Evolutionary conservation across 2,888 invertebrate genomes (phyloP).

Genomic region (Ellobium chinense): DNA sequence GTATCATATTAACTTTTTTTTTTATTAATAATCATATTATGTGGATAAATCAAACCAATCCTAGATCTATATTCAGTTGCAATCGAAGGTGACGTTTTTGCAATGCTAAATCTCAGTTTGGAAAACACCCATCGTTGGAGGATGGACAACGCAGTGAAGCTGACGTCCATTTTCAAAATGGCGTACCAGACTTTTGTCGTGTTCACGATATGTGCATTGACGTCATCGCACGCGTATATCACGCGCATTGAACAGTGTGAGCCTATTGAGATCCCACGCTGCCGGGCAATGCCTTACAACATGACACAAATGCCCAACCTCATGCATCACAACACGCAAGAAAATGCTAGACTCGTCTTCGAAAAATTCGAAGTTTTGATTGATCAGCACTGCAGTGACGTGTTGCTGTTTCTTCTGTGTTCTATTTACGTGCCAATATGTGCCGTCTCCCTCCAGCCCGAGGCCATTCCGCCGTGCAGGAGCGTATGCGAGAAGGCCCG

Average conservation of each 20-base stretch:
- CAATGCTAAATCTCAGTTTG: no score
- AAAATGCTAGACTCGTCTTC: slow-evolving; percentile 70
- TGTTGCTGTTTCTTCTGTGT: slow-evolving; percentile 72
- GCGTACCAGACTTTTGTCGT: background rate
- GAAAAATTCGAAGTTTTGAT: slow-evolving; percentile 70
- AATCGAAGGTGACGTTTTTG: no score
- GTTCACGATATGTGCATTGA: background rate
- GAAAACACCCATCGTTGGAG: no score
- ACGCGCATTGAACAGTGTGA: slow-evolving; percentile 67
- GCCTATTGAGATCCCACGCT: slow-evolving; percentile 70
- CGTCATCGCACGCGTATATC: slow-evolving; percentile 37
- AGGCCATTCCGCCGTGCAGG: slow-evolving; percentile 72
- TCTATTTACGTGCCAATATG: slow-evolving; percentile 75
- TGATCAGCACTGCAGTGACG: slow-evolving; percentile 70
- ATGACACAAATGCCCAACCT: slow-evolving; percentile 76
- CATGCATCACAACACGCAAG: slow-evolving; percentile 72
- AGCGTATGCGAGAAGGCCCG: slow-evolving; percentile 70
- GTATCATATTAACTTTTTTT: no score
- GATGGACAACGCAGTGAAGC: background rate
- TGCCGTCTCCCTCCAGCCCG: slow-evolving; percentile 68
- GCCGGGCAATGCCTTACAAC: slow-evolving; percentile 74
- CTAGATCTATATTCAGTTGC: no score
- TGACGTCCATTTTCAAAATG: background rate
- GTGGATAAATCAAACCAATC: background rate
- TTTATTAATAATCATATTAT: no score